Conservation (phyloP, 2,797 vertebrate species). For the Muscicapa striata region DNA sequence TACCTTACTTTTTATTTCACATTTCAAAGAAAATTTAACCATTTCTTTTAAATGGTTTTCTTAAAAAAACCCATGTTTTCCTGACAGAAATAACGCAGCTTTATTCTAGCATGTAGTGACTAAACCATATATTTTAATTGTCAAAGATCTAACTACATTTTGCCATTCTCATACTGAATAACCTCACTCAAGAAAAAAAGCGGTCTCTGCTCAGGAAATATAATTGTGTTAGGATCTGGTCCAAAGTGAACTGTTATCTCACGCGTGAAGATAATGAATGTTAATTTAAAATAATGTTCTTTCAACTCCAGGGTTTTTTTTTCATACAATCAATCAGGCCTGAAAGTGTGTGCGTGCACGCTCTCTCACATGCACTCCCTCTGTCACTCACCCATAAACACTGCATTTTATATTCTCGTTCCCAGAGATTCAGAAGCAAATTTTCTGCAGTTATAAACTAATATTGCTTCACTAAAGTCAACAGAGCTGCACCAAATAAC, state of each 20-base stretch:
- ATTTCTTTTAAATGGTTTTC: not conserved
- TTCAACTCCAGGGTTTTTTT: conserved; percentile 16
- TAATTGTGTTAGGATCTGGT: conserved; percentile 36
- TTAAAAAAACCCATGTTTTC: not conserved
- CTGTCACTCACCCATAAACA: conserved; percentile 23
- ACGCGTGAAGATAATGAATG: conserved; percentile 54
- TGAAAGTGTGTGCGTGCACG: not conserved
- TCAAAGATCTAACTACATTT: conserved; percentile 10
- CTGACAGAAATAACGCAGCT: not conserved
- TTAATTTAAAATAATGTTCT: conserved; percentile 68
- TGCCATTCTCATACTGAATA: not conserved
- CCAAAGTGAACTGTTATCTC: conserved; percentile 62
- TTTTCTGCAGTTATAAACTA: conserved; percentile 37
- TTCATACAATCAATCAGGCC: conserved; percentile 49
- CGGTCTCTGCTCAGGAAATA: conserved; percentile 15
- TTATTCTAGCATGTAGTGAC: not conserved
- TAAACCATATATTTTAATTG: conserved; percentile 20
- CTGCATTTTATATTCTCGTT: conserved; percentile 25
- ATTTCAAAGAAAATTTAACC: not conserved
- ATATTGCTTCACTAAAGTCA: not conserved
- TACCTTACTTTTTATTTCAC: not conserved
- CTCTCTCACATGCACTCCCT: not conserved
- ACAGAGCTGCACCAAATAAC: not conserved
- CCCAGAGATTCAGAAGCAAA: not conserved
- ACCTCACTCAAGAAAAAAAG: conserved; percentile 31